These are phyloP conservation scores for Dendropsophus ebraccatus DNA, from an alignment of 2,113 vertebrate genomes.

Conservation along the genomic window DNA sequence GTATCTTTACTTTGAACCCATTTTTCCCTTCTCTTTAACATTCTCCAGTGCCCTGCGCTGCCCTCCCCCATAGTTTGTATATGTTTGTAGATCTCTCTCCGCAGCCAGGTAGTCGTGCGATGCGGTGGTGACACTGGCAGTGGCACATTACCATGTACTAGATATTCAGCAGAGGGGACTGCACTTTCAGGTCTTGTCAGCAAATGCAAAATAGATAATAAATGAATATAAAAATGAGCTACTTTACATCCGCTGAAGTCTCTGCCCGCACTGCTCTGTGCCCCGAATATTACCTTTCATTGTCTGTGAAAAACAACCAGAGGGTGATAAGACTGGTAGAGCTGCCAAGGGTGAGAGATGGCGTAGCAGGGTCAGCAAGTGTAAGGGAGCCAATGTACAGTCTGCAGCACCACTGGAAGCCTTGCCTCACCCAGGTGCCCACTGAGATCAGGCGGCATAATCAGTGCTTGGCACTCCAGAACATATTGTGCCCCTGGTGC, in stretches of 20 bases:
- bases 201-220: constrained; percentile 31
- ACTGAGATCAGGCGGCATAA: too few species aligned
- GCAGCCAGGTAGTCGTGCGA: background rate
- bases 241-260: constrained; percentile 9
- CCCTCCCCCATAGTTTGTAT: background rate
- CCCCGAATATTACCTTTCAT: background rate
- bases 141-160: constrained; percentile 1
- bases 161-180: background rate
- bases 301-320: background rate
- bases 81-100: constrained; percentile 13
- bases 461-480: too few species aligned
- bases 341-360: background rate
- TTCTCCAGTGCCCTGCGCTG: background rate
- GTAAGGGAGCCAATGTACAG: too few species aligned
- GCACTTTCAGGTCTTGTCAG: constrained; percentile 30
- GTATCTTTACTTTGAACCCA: too few species aligned
- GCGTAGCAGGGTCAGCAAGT: too few species aligned
- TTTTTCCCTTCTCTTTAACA: background rate
- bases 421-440: too few species aligned
- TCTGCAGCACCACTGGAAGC: too few species aligned
- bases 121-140: background rate
- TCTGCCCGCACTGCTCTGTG: background rate
- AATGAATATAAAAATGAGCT: constrained; percentile 20
- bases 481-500: too few species aligned
- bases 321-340: background rate